phyloP scores from a whole-genome alignment of 2,797 vertebrate genomes.

The Leuciscus waleckii region DNA sequence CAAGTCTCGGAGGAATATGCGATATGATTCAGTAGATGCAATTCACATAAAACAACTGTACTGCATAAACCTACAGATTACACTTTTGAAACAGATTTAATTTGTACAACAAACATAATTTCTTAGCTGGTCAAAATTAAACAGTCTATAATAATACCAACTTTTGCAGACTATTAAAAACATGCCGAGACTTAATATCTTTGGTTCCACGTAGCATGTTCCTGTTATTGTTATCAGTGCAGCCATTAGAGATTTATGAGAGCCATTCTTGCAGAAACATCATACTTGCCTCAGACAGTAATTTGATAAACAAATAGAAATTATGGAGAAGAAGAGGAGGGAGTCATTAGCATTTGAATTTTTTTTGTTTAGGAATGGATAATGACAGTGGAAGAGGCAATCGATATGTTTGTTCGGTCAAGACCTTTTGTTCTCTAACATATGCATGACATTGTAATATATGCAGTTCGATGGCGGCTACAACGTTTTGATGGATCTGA shows the following conservation, averaged over 20 bases:
- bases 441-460: background rate
- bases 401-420: constrained; percentile 1
- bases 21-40: background rate
- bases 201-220: background rate
- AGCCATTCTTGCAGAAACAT: constrained; percentile 33
- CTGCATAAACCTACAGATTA: background rate
- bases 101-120: background rate
- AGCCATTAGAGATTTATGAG: constrained; percentile 20
- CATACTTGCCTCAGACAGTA: constrained; percentile 24
- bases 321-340: constrained; percentile 11
- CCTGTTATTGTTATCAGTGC: constrained; percentile 3
- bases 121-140: constrained; percentile 28
- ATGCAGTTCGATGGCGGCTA: background rate
- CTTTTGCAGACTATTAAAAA: constrained; percentile 18
- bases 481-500: background rate
- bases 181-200: constrained; percentile 20
- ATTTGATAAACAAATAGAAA: constrained; percentile 34
- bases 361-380: constrained; percentile 26
- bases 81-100: background rate
- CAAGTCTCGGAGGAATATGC: background rate
- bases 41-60: background rate
- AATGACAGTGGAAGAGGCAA: constrained; percentile 24
- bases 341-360: constrained; percentile 31
- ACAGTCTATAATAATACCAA: background rate
- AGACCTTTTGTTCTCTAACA: constrained; percentile 34